Conservation (phyloP, 1,140 invertebrate species). For the Drosophila pachea region DNA sequence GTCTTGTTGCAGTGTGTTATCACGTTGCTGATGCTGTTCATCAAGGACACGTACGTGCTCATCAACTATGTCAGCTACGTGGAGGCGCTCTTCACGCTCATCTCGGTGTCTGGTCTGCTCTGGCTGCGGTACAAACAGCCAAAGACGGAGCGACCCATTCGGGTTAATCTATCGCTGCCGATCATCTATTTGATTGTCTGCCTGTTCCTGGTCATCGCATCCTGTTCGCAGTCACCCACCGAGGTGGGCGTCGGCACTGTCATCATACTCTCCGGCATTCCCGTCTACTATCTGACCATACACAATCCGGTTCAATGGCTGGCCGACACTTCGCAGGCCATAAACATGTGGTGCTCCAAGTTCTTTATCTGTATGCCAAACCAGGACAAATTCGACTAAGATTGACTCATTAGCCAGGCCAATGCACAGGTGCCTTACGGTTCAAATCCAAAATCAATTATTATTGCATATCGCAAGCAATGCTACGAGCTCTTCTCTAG, state of each 20-base stretch:
- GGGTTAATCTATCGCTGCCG: conserved; percentile 84
- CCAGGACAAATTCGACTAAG: conserved; percentile 77
- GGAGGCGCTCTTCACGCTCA: conserved; percentile 94
- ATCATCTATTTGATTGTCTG: conserved; percentile 91
- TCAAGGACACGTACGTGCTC: conserved; percentile 91
- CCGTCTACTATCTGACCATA: conserved; percentile 93
- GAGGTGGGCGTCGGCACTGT: conserved; percentile 91
- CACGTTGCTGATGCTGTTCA: conserved; percentile 89
- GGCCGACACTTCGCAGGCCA: conserved; percentile 80
- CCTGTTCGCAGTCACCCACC: conserved; percentile 85
- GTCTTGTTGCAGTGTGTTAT: conserved; percentile 85
- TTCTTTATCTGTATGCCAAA: conserved; percentile 87
- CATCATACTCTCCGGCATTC: conserved; percentile 90
- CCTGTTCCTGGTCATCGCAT: conserved; percentile 90
- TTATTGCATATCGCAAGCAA: conserved; percentile 21
- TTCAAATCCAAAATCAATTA: conserved; percentile 24
- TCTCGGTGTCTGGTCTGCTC: conserved; percentile 91
- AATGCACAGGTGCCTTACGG: conserved; percentile 53
- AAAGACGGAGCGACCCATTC: conserved; percentile 87
- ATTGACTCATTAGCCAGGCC: conserved; percentile 4
- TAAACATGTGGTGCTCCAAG: conserved; percentile 86
- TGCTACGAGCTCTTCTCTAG: background rate
- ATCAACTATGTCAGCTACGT: conserved; percentile 97
- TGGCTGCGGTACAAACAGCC: conserved; percentile 91
- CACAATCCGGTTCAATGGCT: conserved; percentile 83